Percentiles rank a stretch among this genome's conserved stretches.
phyloP scores from a whole-genome alignment of 2,113 vertebrate genomes.

The Microcebus murinus region DNA sequence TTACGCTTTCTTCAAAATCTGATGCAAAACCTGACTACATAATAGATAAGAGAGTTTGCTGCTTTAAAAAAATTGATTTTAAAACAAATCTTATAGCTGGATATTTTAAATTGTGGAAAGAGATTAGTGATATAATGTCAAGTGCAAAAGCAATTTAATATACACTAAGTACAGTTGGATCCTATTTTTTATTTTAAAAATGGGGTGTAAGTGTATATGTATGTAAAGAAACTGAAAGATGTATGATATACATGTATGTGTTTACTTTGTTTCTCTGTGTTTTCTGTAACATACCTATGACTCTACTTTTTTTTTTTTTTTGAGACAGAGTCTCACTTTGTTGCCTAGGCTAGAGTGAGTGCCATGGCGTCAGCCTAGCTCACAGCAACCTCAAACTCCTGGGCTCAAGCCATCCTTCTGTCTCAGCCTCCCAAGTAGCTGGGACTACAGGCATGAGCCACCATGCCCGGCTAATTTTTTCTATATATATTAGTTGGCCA shows the following conservation, averaged over 20 bases:
- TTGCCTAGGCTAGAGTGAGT: too few relatives aligned
- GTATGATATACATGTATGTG: neutral
- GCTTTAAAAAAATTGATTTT: neutral
- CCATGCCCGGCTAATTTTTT: too few relatives aligned
- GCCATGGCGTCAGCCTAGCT: too few relatives aligned
- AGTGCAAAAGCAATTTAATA: neutral
- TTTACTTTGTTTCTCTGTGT: neutral
- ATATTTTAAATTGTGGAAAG: neutral
- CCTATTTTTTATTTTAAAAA: neutral
- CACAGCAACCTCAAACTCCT: too few relatives aligned
- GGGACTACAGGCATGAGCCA: too few relatives aligned
- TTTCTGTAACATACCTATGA: neutral
- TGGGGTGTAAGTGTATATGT: neutral
- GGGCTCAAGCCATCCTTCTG: too few relatives aligned
- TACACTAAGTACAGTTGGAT: neutral
- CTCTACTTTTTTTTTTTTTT: neutral
- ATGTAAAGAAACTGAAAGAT: neutral
- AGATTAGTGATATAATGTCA: neutral
- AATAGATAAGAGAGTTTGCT: neutral
- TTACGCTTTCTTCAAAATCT: neutral
- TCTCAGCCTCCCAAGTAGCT: too few relatives aligned
- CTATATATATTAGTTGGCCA: too few relatives aligned
- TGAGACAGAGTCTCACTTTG: too few relatives aligned
- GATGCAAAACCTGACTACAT: neutral
- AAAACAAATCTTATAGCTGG: neutral